Percentiles rank a stretch among this genome's conserved stretches.
phyloP scores from a whole-genome alignment of 2,797 vertebrate species.

The Falco columbarius region DNA sequence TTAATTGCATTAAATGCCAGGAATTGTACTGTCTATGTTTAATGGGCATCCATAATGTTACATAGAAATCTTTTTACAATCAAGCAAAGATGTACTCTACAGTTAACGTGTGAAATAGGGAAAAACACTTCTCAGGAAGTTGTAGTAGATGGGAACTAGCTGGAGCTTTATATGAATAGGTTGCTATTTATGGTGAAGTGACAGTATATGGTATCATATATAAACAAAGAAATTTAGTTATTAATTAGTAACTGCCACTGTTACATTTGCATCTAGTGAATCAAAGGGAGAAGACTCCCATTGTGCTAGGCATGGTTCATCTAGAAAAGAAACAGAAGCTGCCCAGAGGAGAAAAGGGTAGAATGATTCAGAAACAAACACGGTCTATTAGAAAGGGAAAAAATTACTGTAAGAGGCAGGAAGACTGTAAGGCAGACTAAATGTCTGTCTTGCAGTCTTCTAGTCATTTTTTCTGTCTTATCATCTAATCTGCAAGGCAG shows the following conservation, averaged over 20 bases:
- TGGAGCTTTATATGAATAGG: neutral
- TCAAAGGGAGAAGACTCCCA: neutral
- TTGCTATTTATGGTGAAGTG: neutral
- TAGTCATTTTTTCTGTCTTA: neutral
- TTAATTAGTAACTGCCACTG: neutral
- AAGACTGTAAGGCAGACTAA: neutral
- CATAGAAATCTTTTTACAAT: neutral
- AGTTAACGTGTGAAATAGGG: neutral
- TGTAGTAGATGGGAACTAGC: neutral
- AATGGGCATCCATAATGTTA: neutral
- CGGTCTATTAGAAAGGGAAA: neutral
- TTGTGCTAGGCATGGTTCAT: neutral
- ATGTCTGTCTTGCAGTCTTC: neutral
- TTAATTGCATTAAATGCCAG: neutral
- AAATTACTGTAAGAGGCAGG: neutral
- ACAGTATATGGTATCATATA: neutral
- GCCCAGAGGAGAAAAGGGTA: neutral
- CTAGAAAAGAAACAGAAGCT: neutral
- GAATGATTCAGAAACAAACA: neutral
- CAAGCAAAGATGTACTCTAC: neutral
- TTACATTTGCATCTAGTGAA: neutral
- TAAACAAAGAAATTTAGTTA: neutral
- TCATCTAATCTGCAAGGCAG: neutral
- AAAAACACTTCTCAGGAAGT: neutral
- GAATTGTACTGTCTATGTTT: neutral